A percentile compares a stretch with the other conserved stretches of the same genome.
Conservation (phyloP, 2,797 vertebrate species). For the Triplophysa yarkandensis region DNA sequence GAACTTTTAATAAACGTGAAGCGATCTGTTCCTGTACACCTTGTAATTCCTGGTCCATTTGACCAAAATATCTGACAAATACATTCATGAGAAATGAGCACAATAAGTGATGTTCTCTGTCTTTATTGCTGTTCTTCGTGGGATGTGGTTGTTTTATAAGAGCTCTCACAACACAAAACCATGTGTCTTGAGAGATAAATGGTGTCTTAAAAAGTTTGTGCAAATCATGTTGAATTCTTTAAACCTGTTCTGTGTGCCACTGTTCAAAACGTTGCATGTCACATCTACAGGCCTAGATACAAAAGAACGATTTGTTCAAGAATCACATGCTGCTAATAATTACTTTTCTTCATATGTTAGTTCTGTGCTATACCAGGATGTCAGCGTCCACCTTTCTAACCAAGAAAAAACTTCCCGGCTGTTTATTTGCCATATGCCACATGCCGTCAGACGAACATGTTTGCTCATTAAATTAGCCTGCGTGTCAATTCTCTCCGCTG, state of each 20-base stretch:
- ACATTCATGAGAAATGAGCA: too few species aligned
- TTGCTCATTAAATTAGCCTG: constrained; percentile 21
- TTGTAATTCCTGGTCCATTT: too few species aligned
- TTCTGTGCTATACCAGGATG: background rate
- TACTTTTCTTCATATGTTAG: background rate
- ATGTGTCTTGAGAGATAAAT: too few species aligned
- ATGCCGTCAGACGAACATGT: constrained; percentile 19
- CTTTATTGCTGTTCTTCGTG: too few species aligned
- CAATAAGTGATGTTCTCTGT: too few species aligned
- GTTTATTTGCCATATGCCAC: constrained; percentile 20
- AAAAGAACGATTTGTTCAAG: background rate
- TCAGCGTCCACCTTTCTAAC: background rate
- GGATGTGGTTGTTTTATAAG: too few species aligned
- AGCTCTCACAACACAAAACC: too few species aligned
- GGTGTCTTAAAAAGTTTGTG: background rate
- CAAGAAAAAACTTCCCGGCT: background rate
- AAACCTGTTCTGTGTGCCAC: background rate
- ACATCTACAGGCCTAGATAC: background rate
- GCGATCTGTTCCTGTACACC: too few species aligned
- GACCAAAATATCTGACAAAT: too few species aligned
- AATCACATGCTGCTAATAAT: background rate
- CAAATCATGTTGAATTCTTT: background rate
- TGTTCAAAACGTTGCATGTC: background rate
- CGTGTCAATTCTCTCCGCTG: constrained; percentile 10
- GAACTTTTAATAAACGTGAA: too few species aligned